Evolutionary conservation across 92 coral and sea anemone genomes (phyloP).

Genomic region (Nematostella vectensis): DNA sequence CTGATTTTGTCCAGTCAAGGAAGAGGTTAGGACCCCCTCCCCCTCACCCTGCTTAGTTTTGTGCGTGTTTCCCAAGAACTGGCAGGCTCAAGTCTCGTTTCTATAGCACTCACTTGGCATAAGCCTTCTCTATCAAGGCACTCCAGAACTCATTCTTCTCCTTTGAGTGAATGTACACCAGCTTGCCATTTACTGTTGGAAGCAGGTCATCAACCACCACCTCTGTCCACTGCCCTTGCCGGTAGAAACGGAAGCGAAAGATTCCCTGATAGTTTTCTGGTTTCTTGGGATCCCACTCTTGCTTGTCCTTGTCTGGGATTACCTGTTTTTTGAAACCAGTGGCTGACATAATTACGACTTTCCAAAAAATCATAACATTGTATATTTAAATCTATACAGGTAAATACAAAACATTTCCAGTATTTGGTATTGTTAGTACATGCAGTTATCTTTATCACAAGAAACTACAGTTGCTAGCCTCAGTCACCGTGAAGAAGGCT

Average conservation of each 20-base stretch:
- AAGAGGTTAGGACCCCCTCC: background rate
- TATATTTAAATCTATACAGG: too few species aligned
- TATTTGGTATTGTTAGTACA: too few species aligned
- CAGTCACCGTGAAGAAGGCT: too few species aligned
- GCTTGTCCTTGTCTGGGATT: conserved; percentile 77
- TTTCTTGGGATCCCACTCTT: conserved; percentile 90
- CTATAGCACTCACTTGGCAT: conserved; percentile 79
- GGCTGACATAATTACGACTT: too few species aligned
- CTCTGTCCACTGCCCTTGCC: conserved; percentile 93
- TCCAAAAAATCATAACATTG: too few species aligned
- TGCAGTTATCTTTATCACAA: too few species aligned
- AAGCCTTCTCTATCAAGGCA: conserved; percentile 96
- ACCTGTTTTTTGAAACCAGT: too few species aligned
- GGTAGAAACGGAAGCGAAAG: conserved; percentile 82
- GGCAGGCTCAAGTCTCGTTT: background rate
- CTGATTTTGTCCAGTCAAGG: too few species aligned
- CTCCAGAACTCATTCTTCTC: conserved; percentile 99
- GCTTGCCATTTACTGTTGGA: conserved; percentile 78
- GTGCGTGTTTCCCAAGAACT: background rate
- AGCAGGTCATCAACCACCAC: conserved; percentile 90
- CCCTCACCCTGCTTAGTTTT: too few species aligned
- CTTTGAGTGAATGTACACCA: conserved; percentile 81
- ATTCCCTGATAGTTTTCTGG: conserved; percentile 84
- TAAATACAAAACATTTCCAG: too few species aligned
- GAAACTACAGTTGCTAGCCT: too few species aligned